These are phyloP conservation scores for Planococcus citri DNA, from an alignment of 1,140 invertebrate genomes.

Conservation along the genomic window DNA sequence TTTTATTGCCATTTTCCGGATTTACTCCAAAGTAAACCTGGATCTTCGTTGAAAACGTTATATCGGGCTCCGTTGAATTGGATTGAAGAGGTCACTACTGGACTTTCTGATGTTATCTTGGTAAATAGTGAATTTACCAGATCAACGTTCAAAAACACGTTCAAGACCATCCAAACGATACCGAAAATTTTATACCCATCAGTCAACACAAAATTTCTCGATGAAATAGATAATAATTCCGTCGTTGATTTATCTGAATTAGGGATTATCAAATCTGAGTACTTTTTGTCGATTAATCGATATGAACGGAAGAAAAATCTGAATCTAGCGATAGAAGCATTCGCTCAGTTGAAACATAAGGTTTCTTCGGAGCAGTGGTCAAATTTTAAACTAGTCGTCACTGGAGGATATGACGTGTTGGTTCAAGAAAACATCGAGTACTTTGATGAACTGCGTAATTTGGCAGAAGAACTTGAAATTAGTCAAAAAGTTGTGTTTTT, in stretches of 20 bases:
- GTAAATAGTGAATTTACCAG: slow-evolving; percentile 93
- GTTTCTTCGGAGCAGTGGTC: slow-evolving; percentile 43
- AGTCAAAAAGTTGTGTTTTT: slow-evolving; percentile 67
- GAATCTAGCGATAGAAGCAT: slow-evolving; percentile 62
- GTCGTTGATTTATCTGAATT: not conserved
- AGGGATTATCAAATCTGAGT: slow-evolving; percentile 37
- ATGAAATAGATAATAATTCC: slow-evolving; percentile 33
- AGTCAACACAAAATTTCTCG: slow-evolving; percentile 68
- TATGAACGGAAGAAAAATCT: slow-evolving; percentile 97
- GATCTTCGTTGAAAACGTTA: slow-evolving; percentile 53
- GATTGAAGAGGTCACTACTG: slow-evolving; percentile 81
- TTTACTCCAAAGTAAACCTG: slow-evolving; percentile 62
- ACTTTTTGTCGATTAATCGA: slow-evolving; percentile 90
- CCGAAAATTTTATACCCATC: slow-evolving; percentile 89
- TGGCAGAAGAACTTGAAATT: slow-evolving; percentile 53
- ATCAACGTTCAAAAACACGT: slow-evolving; percentile 71
- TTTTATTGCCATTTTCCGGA: slow-evolving; percentile 99
- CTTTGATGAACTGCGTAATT: slow-evolving; percentile 58
- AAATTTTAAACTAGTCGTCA: slow-evolving; percentile 73
- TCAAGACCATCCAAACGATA: slow-evolving; percentile 49
- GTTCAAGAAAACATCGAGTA: slow-evolving; percentile 83
- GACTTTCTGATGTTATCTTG: slow-evolving; percentile 69
- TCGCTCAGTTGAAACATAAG: slow-evolving; percentile 49
- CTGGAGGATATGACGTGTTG: slow-evolving; percentile 89
- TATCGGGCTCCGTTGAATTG: slow-evolving; percentile 86